A percentile compares a stretch with the other conserved stretches of the same genome.
phyloP scores from a whole-genome alignment of 2,797 vertebrate species.

The Babyrousa celebensis region DNA sequence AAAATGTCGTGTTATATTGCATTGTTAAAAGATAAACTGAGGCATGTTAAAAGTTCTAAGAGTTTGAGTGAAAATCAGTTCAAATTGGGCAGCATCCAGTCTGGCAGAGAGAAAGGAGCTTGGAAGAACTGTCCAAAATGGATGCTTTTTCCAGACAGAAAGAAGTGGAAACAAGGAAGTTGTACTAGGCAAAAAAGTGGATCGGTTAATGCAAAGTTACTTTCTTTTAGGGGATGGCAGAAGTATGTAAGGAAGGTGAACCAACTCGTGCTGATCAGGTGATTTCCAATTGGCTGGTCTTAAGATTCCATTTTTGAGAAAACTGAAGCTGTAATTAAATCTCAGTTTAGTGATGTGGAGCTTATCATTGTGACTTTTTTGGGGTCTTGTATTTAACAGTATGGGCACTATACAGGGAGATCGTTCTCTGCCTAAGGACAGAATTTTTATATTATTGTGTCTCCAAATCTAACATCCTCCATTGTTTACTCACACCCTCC shows the following conservation, averaged over 20 bases:
- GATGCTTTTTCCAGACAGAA: background rate
- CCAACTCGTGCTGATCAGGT: background rate
- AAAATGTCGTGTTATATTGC: background rate
- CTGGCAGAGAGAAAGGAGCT: background rate
- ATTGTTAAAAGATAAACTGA: conserved; percentile 7
- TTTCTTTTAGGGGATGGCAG: background rate
- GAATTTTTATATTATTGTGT: background rate
- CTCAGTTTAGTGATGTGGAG: background rate
- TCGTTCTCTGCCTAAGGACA: background rate
- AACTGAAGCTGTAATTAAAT: background rate
- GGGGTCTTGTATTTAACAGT: background rate
- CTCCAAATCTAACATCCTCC: background rate
- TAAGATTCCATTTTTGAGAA: background rate
- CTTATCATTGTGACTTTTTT: background rate
- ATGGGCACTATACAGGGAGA: background rate
- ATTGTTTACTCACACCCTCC: background rate
- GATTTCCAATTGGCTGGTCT: background rate
- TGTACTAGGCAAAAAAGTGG: background rate
- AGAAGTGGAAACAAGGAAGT: background rate
- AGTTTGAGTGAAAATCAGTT: background rate
- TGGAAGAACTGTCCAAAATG: background rate
- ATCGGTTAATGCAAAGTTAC: background rate
- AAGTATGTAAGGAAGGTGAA: background rate
- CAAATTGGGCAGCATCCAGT: background rate
- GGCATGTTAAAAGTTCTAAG: background rate